Base-by-base conservation (phyloP, 2,797 vertebrate species). In the Mycteria americana region DNA sequence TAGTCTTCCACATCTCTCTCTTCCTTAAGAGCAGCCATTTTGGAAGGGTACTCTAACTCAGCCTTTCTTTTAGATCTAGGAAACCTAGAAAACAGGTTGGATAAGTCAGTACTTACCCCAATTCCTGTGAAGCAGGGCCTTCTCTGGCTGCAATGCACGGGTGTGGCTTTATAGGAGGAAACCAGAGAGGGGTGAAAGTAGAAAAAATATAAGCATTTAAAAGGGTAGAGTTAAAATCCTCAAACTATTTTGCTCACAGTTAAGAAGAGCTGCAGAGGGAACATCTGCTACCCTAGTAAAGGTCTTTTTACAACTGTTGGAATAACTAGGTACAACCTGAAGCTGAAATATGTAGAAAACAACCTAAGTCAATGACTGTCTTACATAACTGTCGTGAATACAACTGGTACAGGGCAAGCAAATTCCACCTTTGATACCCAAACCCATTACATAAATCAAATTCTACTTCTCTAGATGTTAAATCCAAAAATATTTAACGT, bases 1-100 rank as follows among this genome's bases (percentile, higher is more conserved):
- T 97, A 97, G 94, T 97, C 97, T 72, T 97, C 97, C 83, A 94
- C 95, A 18, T 97, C 97, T 78, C 97, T 97, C 63, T 97, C 97
- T 67, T 97, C 97, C 75, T 97, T 97, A 86, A 97, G 57, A 88
- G 96, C 81, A 94, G 97, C 96, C 97, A 97, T 97, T 97, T 97
- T 97, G 90, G 87, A 93, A 96, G 93, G 69, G 87, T 80, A 95
- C 86, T 96, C 89, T 92, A 97, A 94, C 90, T 96, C 95, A 69
- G 95, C 83, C 90, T 96, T 74, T 96, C 94, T 93, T 92, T 96
- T 86, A 96, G 92, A 94, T 93, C 92, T 96, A 96, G 95, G 87
- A 95, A 97, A 96, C 93, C 92, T 93, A 96, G 75, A 96, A 97
- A 95, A 97, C 93, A 97, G 90, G 94, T 95, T 96, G 90, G 83